These are phyloP conservation scores for Semaprochilodus insignis DNA, from an alignment of 2,797 vertebrate species.

Conservation along the genomic window DNA sequence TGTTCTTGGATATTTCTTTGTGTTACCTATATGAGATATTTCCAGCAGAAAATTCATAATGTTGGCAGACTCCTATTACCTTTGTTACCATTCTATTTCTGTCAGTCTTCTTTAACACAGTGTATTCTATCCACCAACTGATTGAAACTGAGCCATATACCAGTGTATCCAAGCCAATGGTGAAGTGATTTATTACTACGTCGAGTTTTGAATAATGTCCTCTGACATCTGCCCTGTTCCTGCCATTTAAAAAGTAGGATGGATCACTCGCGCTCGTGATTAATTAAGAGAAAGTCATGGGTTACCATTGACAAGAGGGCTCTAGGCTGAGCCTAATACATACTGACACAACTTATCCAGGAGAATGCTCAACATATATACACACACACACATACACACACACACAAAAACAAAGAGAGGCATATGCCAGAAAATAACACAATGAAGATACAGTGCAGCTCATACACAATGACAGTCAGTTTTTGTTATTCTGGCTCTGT, in stretches of 20 bases:
- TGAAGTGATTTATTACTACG: constrained; percentile 57
- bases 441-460: background rate
- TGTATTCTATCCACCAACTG: background rate
- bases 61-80: background rate
- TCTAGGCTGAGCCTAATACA: constrained; percentile 44
- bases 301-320: constrained; percentile 63
- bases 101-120: background rate
- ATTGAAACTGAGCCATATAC: constrained; percentile 25
- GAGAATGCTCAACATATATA: constrained; percentile 23
- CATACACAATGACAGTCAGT: background rate
- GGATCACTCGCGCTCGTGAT: constrained; percentile 69
- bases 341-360: constrained; percentile 46
- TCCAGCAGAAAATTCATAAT: background rate
- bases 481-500: background rate
- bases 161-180: constrained; percentile 40
- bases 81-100: constrained; percentile 5
- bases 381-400: constrained; percentile 49
- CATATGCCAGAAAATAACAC: background rate
- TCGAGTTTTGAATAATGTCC: constrained; percentile 56
- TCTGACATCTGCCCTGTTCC: constrained; percentile 51
- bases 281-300: constrained; percentile 73
- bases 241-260: constrained; percentile 66
- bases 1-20: background rate
- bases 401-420: constrained; percentile 31
- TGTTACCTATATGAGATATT: background rate